A percentile compares a stretch with the other conserved stretches of the same genome.
Evolutionary conservation across 2,888 invertebrate genomes (phyloP).

Genomic region (Listrodromus nycthemerus): DNA sequence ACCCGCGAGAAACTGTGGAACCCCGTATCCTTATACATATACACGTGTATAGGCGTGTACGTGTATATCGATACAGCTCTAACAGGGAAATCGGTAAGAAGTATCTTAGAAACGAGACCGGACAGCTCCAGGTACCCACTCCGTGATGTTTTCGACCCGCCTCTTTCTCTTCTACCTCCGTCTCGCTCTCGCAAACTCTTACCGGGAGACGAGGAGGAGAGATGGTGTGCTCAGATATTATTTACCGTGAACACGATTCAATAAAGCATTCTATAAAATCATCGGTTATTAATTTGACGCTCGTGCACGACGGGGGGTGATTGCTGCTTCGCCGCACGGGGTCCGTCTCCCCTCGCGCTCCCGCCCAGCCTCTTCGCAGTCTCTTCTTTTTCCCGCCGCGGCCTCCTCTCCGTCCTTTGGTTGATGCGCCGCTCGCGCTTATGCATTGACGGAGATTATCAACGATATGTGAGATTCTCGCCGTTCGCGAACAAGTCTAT

Average conservation of each 20-base stretch:
- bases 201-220: conserved; percentile 10
- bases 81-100: conserved; percentile 59
- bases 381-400: conserved; percentile 29
- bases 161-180: conserved; percentile 38
- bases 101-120: conserved; percentile 62
- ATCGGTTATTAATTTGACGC: conserved; percentile 84
- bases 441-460: conserved; percentile 30
- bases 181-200: conserved; percentile 5
- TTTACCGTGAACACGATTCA: conserved; percentile 80
- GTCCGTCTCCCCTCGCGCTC: conserved; percentile 39
- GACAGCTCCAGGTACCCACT: conserved; percentile 53
- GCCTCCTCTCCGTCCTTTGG: conserved; percentile 18
- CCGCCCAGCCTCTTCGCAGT: conserved; percentile 9
- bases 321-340: conserved; percentile 76
- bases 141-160: conserved; percentile 42
- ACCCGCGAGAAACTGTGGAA: conserved; percentile 41
- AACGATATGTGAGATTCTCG: conserved; percentile 28
- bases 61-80: conserved; percentile 31
- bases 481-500: neutral
- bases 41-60: neutral
- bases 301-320: conserved; percentile 79
- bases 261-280: conserved; percentile 83
- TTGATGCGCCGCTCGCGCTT: conserved; percentile 16
- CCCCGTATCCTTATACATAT: conserved; percentile 1
- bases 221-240: conserved; percentile 77